These are phyloP conservation scores for Drosophila takahashii DNA, from an alignment of 1,140 invertebrate species.

Conservation along the genomic window DNA sequence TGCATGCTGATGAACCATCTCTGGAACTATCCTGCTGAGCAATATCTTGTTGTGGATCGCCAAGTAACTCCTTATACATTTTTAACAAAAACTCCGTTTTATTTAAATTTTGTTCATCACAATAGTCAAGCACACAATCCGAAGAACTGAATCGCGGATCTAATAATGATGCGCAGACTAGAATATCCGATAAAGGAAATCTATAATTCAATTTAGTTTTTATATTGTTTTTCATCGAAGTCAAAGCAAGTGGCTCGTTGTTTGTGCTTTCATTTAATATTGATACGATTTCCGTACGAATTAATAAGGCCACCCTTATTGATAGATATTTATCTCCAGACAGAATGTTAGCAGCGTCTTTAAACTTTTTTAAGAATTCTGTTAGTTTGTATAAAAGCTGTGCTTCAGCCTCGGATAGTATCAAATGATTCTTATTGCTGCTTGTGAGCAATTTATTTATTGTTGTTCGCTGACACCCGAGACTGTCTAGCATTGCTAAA, in stretches of 20 bases:
- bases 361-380: slow-evolving; percentile 1
- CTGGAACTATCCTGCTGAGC: no score
- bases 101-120: no score
- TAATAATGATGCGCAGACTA: slow-evolving; percentile 5
- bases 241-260: slow-evolving; percentile 2
- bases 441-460: slow-evolving; percentile 10
- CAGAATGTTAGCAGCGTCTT: slow-evolving; percentile 1
- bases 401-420: slow-evolving; percentile 5
- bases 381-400: slow-evolving; percentile 9
- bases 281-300: neutral
- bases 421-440: slow-evolving; percentile 5
- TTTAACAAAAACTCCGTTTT: no score
- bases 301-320: no score
- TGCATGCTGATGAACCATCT: no score
- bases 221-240: slow-evolving; percentile 1
- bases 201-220: neutral
- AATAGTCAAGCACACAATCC: neutral
- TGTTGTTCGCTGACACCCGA: neutral
- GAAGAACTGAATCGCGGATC: slow-evolving; percentile 5
- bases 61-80: no score
- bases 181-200: neutral
- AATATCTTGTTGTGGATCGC: no score
- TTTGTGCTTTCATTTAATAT: neutral
- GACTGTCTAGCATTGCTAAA: no score
- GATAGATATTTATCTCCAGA: neutral